A percentile compares a stretch with the other conserved stretches of the same genome.
Evolutionary conservation across 2,888 invertebrate species (phyloP).

Genomic region (Brachypalpus laphriformis): DNA sequence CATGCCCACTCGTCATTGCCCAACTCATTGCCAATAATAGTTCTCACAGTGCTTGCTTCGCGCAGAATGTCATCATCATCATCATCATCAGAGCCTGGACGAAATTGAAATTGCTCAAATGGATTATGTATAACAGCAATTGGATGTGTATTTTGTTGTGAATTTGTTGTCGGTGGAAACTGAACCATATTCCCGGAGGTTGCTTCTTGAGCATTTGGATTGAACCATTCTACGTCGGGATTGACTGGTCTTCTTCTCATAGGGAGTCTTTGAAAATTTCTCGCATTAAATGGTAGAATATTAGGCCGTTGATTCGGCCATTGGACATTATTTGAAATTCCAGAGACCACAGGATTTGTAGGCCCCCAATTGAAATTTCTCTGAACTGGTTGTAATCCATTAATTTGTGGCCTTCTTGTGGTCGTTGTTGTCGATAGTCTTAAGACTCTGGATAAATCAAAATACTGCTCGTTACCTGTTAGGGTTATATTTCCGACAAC

Average conservation of each 20-base stretch:
- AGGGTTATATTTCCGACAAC: constrained; percentile 51
- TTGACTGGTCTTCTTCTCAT: neutral
- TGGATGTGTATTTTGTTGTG: constrained; percentile 27
- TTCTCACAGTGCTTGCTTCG: constrained; percentile 1
- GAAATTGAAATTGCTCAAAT: constrained; percentile 75
- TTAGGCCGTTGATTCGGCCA: neutral
- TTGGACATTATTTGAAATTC: neutral
- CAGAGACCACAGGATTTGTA: neutral
- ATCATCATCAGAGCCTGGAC: constrained; percentile 32
- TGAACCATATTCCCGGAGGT: neutral
- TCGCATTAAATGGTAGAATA: neutral
- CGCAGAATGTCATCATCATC: neutral
- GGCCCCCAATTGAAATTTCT: neutral
- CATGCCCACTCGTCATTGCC: neutral
- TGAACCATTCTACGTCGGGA: constrained; percentile 3
- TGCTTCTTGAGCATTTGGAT: neutral
- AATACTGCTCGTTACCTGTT: constrained; percentile 69
- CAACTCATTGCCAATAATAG: neutral
- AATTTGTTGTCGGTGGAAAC: neutral
- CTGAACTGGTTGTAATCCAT: neutral
- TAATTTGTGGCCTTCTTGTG: neutral
- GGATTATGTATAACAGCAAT: constrained; percentile 75
- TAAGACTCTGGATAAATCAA: constrained; percentile 75
- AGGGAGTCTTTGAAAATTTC: neutral
- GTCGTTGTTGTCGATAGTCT: constrained; percentile 3